A percentile compares a stretch with the other conserved stretches of the same genome.
phyloP scores from a whole-genome alignment of 1,140 invertebrate species.

The Pygmarrhopalites habei region DNA sequence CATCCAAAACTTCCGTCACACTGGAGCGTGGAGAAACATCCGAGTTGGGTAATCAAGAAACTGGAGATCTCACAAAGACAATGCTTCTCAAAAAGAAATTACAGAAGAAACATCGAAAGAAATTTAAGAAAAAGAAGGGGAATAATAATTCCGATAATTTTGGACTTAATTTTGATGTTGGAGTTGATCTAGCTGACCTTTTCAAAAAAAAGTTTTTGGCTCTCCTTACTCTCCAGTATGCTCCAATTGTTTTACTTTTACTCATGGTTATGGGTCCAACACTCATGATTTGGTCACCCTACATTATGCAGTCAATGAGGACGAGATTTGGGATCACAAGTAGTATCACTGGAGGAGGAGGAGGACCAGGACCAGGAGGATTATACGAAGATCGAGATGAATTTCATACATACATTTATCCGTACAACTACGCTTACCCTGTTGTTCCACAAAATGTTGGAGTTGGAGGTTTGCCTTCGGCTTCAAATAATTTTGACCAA shows the following conservation, averaged over 20 bases:
- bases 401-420: not conserved
- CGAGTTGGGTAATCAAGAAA: no score
- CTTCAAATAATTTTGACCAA: not conserved
- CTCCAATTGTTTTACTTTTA: not conserved
- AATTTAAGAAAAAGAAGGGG: constrained; percentile 2
- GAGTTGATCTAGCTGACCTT: not conserved
- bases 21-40: no score
- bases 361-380: no score
- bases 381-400: not conserved
- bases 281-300: not conserved
- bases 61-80: no score
- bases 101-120: not conserved
- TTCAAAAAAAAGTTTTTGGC: not conserved
- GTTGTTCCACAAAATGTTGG: no score
- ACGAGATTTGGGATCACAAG: not conserved
- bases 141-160: not conserved
- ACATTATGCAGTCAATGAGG: not conserved
- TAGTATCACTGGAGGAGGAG: no score
- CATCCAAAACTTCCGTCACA: no score
- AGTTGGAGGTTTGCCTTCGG: no score
- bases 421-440: not conserved
- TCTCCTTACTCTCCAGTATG: not conserved
- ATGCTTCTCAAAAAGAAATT: not conserved
- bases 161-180: not conserved
- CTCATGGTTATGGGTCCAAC: not conserved